Evolutionary conservation across 1,140 invertebrate genomes (phyloP).

Genomic region (Drusus annulatus): DNA sequence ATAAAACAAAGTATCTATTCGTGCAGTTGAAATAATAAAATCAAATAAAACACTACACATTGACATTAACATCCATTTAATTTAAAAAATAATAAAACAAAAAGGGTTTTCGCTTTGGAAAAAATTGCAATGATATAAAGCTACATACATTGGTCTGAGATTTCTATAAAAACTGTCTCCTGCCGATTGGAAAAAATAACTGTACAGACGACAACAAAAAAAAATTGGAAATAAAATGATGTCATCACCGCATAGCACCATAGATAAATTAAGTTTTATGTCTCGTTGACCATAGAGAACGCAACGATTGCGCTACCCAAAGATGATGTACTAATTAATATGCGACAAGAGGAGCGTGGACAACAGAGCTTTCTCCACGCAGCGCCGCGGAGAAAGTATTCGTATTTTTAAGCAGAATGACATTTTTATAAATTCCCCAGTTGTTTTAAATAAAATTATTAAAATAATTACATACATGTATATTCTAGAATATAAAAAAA

Average conservation of each 20-base stretch:
- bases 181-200: background rate
- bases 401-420: background rate
- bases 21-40: background rate
- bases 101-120: background rate
- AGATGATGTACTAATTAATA: no score
- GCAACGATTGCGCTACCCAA: background rate
- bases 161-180: background rate
- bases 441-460: constrained; percentile 1
- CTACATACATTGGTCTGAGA: constrained; percentile 6
- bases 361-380: no score
- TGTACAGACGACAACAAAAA: no score
- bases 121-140: background rate
- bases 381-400: background rate
- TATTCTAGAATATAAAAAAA: constrained; percentile 21
- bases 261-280: background rate
- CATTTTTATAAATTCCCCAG: constrained; percentile 3
- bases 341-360: background rate
- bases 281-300: background rate
- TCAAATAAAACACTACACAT: constrained; percentile 17
- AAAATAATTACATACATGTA: constrained; percentile 4
- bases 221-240: no score
- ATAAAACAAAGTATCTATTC: background rate
- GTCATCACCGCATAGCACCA: background rate
- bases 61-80: constrained; percentile 29
- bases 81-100: constrained; percentile 18